Evolutionary conservation across 2,888 invertebrate species (phyloP), one percentile per base, ranked within the genome.

Genomic region (Neria commutata): DNA sequence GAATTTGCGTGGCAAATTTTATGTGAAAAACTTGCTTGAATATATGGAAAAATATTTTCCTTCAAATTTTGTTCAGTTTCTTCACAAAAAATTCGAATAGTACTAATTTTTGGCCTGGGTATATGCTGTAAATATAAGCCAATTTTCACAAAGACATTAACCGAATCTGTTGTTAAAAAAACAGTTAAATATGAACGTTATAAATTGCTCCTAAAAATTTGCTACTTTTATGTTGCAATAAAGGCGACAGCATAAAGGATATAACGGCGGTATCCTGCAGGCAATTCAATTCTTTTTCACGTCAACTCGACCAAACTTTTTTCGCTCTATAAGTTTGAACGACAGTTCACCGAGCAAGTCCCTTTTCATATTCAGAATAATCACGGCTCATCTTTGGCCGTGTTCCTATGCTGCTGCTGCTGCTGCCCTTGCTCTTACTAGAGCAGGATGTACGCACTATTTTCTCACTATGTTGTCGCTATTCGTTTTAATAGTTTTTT

Each of bases 291-390:
- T 33, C 33, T 14, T 33, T 33, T 33, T 33, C 8, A 33, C 8
- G 8, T 8, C 33, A 33, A 33, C 14, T 33, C 48, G 10, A 24
- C 11, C n/a, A 23, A 52, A 52, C 42, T 52, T 24, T 42, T 52
- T 52, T 37, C 52, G 50, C 50, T 34, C 19, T 34, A 34, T 34
- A 50, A 50, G 34, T 34, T 14, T 10, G 19, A 16, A 54, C 48
- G 25, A 17, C 6, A 4, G 42, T 17, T 42, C 53, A 54, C 49
- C 33, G 56, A 56, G 60, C 52, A 52, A 56, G 42, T 60, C 56
- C 56, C 33, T 60, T 55, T 53, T 56, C 56, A 37, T 60, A 56
- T 60, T 56, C 61, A 65, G 59, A 65, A 64, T 51, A 65, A 50
- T 63, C 51, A 40, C 26, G 51, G 56, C 64, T 58, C 62, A 58